phyloP scores from a whole-genome alignment of 2,888 invertebrate species.

The Archips xylosteana region DNA sequence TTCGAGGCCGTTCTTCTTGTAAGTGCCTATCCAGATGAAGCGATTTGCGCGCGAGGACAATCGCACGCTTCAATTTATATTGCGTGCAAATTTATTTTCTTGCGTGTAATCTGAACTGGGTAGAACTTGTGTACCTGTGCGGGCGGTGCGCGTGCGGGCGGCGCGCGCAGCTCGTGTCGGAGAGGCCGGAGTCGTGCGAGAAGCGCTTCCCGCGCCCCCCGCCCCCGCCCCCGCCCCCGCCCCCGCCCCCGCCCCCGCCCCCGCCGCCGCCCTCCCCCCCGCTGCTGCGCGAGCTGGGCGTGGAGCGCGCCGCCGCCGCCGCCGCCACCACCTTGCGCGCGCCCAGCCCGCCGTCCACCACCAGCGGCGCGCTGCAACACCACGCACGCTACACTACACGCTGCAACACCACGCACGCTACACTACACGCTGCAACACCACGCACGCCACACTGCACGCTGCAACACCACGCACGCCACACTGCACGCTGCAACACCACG shows the following conservation, averaged over 20 bases:
- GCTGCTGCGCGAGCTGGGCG: slow-evolving; percentile 8
- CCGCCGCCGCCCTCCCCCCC: slow-evolving; percentile 53
- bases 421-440: not conserved
- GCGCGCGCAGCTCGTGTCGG: slow-evolving; percentile 65
- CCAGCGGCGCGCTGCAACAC: slow-evolving; percentile 55
- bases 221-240: not conserved
- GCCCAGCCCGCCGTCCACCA: slow-evolving; percentile 68
- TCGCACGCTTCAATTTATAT: no score
- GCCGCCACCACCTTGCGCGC: slow-evolving; percentile 17
- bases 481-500: no score
- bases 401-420: no score
- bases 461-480: no score
- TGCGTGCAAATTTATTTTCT: no score
- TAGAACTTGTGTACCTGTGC: slow-evolving; percentile 52
- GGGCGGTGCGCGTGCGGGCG: slow-evolving; percentile 48
- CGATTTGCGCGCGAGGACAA: no score
- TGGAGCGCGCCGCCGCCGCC: not conserved
- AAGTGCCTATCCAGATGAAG: no score
- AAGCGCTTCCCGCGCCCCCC: slow-evolving; percentile 55
- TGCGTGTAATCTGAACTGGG: no score
- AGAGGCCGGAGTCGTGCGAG: slow-evolving; percentile 76
- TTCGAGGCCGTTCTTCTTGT: no score
- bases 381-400: not conserved
- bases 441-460: not conserved
- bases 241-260: slow-evolving; percentile 45